These are phyloP conservation scores for Protobothrops mucrosquamatus DNA, from an alignment of 2,113 vertebrate species.

Conservation along the genomic window DNA sequence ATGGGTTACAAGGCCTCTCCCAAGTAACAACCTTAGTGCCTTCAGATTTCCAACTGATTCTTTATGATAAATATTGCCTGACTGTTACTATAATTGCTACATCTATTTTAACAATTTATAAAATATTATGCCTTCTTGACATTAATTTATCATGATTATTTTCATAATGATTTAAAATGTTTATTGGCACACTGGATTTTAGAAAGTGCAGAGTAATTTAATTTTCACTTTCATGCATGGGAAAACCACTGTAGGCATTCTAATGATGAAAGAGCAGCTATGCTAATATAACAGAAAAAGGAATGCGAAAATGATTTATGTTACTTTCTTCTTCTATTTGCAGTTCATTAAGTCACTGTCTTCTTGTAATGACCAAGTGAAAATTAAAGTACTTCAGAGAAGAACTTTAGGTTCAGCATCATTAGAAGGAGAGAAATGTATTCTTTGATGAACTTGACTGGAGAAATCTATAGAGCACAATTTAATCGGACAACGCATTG, in stretches of 20 bases:
- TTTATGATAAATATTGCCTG: slow-evolving; percentile 41
- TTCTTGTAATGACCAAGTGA: slow-evolving; percentile 79
- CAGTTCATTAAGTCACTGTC: slow-evolving; percentile 91
- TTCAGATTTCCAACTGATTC: slow-evolving; percentile 39
- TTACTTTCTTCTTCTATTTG: slow-evolving; percentile 80
- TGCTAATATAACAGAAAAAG: slow-evolving; percentile 68
- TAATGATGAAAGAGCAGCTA: slow-evolving; percentile 71
- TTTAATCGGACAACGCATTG: slow-evolving; percentile 79
- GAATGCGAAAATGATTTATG: slow-evolving; percentile 81
- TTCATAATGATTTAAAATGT: slow-evolving; percentile 66
- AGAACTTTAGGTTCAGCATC: slow-evolving; percentile 80
- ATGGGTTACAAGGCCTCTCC: not conserved
- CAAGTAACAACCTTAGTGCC: slow-evolving; percentile 3
- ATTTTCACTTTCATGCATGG: slow-evolving; percentile 53
- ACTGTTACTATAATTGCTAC: slow-evolving; percentile 39
- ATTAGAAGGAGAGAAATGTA: slow-evolving; percentile 81
- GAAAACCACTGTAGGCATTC: slow-evolving; percentile 62
- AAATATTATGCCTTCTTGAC: slow-evolving; percentile 54
- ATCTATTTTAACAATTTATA: slow-evolving; percentile 42
- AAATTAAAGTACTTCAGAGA: slow-evolving; percentile 83
- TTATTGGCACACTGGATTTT: slow-evolving; percentile 58
- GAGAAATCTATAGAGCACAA: slow-evolving; percentile 77
- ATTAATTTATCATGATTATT: slow-evolving; percentile 70
- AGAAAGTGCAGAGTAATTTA: slow-evolving; percentile 66
- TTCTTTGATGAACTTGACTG: slow-evolving; percentile 77